A percentile compares a stretch with the other conserved stretches of the same genome.
These are phyloP conservation scores for Coregonus clupeaformis DNA, from an alignment of 2,113 vertebrate genomes.

Conservation along the genomic window DNA sequence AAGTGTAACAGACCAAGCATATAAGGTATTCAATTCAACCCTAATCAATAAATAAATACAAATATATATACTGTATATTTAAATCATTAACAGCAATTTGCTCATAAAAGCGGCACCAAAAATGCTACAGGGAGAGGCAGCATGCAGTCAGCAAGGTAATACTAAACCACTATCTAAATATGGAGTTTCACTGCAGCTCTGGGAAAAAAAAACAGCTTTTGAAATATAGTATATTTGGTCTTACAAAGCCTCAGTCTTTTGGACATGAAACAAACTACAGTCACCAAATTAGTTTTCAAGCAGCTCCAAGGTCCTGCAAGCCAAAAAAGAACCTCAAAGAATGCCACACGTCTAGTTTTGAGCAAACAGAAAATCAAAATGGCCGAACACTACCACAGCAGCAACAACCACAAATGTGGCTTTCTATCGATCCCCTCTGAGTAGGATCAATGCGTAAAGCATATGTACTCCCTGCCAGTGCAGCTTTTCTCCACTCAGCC, in stretches of 20 bases:
- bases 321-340: neutral
- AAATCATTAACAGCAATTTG: neutral
- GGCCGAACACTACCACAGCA: neutral
- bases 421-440: conserved; percentile 59
- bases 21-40: no score
- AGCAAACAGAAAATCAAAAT: neutral
- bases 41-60: no score
- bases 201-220: neutral
- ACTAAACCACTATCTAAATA: no score
- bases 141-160: neutral
- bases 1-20: no score
- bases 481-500: conserved; percentile 33
- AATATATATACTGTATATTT: no score
- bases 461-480: conserved; percentile 57
- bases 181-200: neutral
- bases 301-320: no score
- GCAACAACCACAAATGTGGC: conserved; percentile 27
- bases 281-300: neutral
- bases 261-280: neutral
- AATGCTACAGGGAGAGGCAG: neutral
- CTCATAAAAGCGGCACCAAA: neutral
- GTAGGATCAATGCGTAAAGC: conserved; percentile 73
- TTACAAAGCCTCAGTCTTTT: neutral
- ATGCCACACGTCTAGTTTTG: neutral
- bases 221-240: neutral